Conservation (phyloP, 2,888 invertebrate genomes). For the Synanthedon formicaeformis region DNA sequence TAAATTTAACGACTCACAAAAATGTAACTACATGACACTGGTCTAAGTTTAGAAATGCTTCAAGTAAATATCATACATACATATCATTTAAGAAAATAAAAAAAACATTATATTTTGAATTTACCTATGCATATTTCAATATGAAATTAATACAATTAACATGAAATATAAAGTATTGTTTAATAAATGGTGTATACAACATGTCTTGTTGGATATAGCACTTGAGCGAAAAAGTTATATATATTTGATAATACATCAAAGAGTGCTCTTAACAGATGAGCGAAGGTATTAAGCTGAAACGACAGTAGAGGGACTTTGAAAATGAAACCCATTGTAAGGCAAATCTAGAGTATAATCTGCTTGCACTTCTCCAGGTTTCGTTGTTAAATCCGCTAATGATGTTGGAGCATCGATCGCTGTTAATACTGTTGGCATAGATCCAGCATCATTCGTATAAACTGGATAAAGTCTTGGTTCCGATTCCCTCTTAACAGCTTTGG, state of each 20-base stretch:
- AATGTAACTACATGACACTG: neutral
- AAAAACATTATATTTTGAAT: too few relatives aligned
- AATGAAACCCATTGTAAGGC: constrained; percentile 60
- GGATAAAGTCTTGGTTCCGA: constrained; percentile 39
- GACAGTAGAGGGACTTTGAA: constrained; percentile 66
- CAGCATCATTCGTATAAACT: constrained; percentile 27
- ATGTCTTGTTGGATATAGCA: constrained; percentile 46
- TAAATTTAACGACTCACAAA: neutral
- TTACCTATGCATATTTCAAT: too few relatives aligned
- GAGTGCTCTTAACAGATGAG: constrained; percentile 35
- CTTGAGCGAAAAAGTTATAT: constrained; percentile 38
- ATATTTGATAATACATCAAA: constrained; percentile 36
- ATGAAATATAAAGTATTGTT: constrained; percentile 6
- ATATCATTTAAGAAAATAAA: too few relatives aligned
- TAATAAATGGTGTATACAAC: constrained; percentile 36
- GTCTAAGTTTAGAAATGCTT: too few relatives aligned
- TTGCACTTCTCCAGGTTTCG: constrained; percentile 55
- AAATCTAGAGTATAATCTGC: constrained; percentile 60
- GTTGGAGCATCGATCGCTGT: constrained; percentile 39
- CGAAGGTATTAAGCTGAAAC: constrained; percentile 58
- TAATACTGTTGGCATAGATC: constrained; percentile 23
- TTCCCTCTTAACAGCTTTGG: constrained; percentile 24
- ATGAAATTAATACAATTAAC: too few relatives aligned
- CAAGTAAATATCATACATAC: neutral
- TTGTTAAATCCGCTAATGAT: constrained; percentile 41